These are phyloP conservation scores for Columbina picui DNA, from an alignment of 2,113 vertebrate genomes.

Conservation along the genomic window DNA sequence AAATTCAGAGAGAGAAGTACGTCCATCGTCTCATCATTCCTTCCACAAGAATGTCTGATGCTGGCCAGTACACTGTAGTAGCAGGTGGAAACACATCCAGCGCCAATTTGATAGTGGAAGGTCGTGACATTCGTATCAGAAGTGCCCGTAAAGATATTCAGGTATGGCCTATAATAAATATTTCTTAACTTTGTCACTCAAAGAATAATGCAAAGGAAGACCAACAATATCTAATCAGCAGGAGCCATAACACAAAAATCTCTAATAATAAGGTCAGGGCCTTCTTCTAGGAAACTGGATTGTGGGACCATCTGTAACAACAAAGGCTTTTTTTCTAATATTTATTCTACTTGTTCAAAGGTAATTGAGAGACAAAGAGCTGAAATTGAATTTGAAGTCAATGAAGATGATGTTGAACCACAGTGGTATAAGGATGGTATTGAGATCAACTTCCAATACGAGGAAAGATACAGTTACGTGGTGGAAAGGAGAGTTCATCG, in stretches of 20 bases:
- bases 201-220: neutral
- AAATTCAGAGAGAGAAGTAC: conserved; percentile 88
- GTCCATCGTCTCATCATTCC: conserved; percentile 93
- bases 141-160: conserved; percentile 83
- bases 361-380: conserved; percentile 93
- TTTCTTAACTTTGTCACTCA: neutral
- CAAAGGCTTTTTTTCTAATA: neutral
- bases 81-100: conserved; percentile 92
- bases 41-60: conserved; percentile 89
- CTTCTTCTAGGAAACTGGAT: neutral
- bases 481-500: conserved; percentile 90
- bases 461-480: conserved; percentile 88
- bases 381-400: conserved; percentile 95
- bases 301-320: neutral
- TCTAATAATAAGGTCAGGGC: neutral
- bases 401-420: conserved; percentile 93
- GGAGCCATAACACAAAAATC: neutral
- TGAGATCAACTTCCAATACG: conserved; percentile 88
- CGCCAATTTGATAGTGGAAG: conserved; percentile 90
- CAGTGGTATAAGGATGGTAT: conserved; percentile 92
- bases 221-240: neutral
- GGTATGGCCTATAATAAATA: conserved; percentile 72
- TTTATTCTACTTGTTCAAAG: conserved; percentile 65
- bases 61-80: conserved; percentile 92
- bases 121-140: conserved; percentile 91